Evolutionary conservation across 2,113 vertebrate genomes (phyloP).

Genomic region (Saguinus imperator): DNA sequence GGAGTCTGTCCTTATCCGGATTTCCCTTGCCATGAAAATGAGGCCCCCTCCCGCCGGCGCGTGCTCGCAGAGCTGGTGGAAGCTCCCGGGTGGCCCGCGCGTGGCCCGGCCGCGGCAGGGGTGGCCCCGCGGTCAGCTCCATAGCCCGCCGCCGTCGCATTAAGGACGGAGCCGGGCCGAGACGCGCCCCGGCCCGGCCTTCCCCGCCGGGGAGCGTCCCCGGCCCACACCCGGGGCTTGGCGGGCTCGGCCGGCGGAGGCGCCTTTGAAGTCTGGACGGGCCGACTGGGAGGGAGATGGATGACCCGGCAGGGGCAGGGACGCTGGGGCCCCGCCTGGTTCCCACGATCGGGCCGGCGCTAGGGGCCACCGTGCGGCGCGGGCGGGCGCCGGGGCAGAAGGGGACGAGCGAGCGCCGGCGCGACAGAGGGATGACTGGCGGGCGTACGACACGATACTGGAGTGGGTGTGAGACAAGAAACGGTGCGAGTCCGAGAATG

Average conservation of each 20-base stretch:
- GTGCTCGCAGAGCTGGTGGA: not conserved
- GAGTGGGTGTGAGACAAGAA: not conserved
- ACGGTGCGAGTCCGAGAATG: not conserved
- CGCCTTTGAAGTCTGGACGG: slow-evolving; percentile 88
- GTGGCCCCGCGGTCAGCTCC: not conserved
- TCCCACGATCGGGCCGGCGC: slow-evolving; percentile 87
- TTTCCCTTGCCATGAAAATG: not conserved
- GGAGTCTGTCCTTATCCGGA: not conserved
- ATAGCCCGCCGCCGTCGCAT: too few relatives aligned
- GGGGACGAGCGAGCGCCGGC: not conserved
- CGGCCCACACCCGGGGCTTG: too few relatives aligned
- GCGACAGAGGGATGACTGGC: too few relatives aligned
- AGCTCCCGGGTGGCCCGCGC: not conserved
- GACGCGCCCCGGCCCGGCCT: accelerated
- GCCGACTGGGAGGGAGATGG: slow-evolving; percentile 88
- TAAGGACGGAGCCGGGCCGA: not conserved
- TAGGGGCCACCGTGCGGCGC: not conserved
- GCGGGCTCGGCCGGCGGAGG: slow-evolving; percentile 50
- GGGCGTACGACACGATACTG: not conserved
- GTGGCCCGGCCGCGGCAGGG: not conserved
- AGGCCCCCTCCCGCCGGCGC: too few relatives aligned
- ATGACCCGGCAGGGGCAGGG: slow-evolving; percentile 90
- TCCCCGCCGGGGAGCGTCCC: not conserved
- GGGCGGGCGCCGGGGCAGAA: not conserved
- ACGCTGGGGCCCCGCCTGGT: slow-evolving; percentile 87